Evolutionary conservation across 2,888 invertebrate genomes (phyloP), one percentile per base, ranked within the genome.

Genomic region (Agrilus mali): DNA sequence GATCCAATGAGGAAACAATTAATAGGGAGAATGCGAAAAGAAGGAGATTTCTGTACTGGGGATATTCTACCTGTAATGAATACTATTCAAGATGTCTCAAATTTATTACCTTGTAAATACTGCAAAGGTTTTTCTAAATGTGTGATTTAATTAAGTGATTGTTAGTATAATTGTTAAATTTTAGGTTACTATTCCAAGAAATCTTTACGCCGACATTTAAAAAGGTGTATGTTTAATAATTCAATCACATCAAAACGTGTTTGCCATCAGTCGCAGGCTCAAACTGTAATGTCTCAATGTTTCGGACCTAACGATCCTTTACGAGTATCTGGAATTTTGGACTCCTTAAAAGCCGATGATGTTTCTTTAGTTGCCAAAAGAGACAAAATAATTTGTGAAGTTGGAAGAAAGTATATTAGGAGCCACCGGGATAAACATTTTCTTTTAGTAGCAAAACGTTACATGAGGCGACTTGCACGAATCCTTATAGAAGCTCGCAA

Each of bases 251-350:
- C 38, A 7, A 46, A 42, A 38, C 40, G 45, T 7, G 42, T 43
- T n/a, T 36, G 40, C 12, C 37, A 46, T 8, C 46, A 48, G 34
- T 15, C 33, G 8, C 47, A 41, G 36, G 47, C 43, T 3, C 49
- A 47, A 13, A 47, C 42, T 13, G 3, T 47, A 20, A 42, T 45
- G 40, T 41, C 16, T 33, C 45, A 40, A 14, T 14, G 13, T 35
- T 53, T 53, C 50, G 52, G 52, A 0, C 48, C 49, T 2, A 48
- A 50, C 34, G 50, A 52, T n/a, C n/a, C n/a, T n/a, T n/a, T n/a
- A n/a, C n/a, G n/a, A n/a, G n/a, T 40, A 14, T 34, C 40, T 43
- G 52, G 49, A 13, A 12, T 50, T 13, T 42, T 50, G 15, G 45
- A 39, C 27, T 41, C 41, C 36, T 39, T 53, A 41, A 33, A 34